Conservation (phyloP, 2,113 vertebrate species). For the Clarias gariepinus region DNA sequence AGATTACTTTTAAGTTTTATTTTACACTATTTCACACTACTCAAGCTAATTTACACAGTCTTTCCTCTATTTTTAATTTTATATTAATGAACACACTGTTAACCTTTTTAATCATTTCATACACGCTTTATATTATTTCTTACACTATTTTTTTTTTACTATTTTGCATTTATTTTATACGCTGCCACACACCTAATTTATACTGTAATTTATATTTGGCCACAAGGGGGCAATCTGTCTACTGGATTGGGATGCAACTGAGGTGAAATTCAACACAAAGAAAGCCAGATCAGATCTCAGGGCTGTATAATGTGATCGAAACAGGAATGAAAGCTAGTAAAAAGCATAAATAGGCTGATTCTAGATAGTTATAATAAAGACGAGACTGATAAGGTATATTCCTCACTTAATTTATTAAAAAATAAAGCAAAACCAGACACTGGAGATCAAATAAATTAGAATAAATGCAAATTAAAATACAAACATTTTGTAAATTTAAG, state of each 20-base stretch:
- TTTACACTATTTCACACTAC: too few relatives aligned
- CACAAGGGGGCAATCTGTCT: constrained; percentile 76
- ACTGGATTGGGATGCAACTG: constrained; percentile 60
- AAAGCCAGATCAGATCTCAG: constrained; percentile 65
- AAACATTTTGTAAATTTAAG: not conserved
- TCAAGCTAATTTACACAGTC: too few relatives aligned
- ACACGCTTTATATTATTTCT: too few relatives aligned
- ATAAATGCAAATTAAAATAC: not conserved
- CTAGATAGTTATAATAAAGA: not conserved
- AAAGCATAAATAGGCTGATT: not conserved
- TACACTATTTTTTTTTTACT: not conserved
- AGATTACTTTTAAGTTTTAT: too few relatives aligned
- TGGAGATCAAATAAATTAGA: not conserved
- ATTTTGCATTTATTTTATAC: not conserved
- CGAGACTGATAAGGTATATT: not conserved
- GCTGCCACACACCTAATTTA: too few relatives aligned
- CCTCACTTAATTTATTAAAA: not conserved
- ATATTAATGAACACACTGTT: too few relatives aligned
- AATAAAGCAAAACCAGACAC: not conserved
- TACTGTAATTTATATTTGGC: not conserved
- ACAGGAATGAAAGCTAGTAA: not conserved
- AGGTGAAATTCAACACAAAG: constrained; percentile 64
- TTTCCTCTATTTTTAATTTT: too few relatives aligned
- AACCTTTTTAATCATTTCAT: too few relatives aligned
- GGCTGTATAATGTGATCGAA: not conserved